Percentiles rank a stretch among this genome's conserved stretches.
These are phyloP conservation scores for Melospiza melodia DNA, from an alignment of 2,113 vertebrate species.

Conservation along the genomic window DNA sequence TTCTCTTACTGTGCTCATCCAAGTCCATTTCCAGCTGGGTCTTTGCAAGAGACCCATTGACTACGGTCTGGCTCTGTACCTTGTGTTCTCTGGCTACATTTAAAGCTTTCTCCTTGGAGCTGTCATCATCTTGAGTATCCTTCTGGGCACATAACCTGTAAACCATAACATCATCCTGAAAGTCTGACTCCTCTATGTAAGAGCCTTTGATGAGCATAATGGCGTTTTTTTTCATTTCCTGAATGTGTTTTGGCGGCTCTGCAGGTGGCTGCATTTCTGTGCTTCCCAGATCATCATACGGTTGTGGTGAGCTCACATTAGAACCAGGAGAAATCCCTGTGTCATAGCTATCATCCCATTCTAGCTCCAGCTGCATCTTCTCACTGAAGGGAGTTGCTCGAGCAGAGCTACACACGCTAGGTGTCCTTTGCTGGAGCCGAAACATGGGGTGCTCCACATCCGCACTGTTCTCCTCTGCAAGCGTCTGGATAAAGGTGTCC, in stretches of 20 bases:
- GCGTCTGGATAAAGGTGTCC: slow-evolving; percentile 77
- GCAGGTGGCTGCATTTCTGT: slow-evolving; percentile 24
- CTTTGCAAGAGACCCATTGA: slow-evolving; percentile 68
- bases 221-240: slow-evolving; percentile 91
- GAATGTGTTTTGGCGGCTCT: slow-evolving; percentile 88
- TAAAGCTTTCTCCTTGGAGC: background rate
- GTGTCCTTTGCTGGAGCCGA: slow-evolving; percentile 25
- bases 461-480: slow-evolving; percentile 72
- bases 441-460: slow-evolving; percentile 14
- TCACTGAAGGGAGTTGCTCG: slow-evolving; percentile 41
- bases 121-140: slow-evolving; percentile 72
- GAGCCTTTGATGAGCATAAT: slow-evolving; percentile 89
- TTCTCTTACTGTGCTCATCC: slow-evolving; percentile 44
- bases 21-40: slow-evolving; percentile 2
- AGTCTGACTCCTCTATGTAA: slow-evolving; percentile 94
- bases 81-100: background rate
- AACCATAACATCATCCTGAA: slow-evolving; percentile 94
- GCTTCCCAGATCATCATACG: background rate
- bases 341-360: slow-evolving; percentile 97
- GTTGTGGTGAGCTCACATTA: slow-evolving; percentile 51
- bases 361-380: slow-evolving; percentile 83
- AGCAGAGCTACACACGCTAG: background rate
- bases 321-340: slow-evolving; percentile 79
- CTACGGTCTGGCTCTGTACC: background rate
- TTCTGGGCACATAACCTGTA: slow-evolving; percentile 92